Evolutionary conservation across 2,113 vertebrate genomes (phyloP), one percentile per base, ranked within the genome.

Genomic region (Mustela lutreola): DNA sequence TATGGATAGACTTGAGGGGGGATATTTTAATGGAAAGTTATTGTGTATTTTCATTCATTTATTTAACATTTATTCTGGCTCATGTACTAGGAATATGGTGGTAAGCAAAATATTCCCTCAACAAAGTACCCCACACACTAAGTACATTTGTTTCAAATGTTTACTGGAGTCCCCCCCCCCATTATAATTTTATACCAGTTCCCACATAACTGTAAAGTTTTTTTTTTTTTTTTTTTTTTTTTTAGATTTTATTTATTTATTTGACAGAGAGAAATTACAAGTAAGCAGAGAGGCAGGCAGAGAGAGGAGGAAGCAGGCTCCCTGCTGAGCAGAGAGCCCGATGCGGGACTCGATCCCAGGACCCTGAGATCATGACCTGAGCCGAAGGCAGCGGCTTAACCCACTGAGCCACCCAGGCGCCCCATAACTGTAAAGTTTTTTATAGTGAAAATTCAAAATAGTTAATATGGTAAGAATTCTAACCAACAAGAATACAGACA

Each of bases 41-140:
- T 91, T 92, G 53, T 79, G 22, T 70, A 63, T 96, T 94, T 89
- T 94, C 70, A 87, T 94, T 97, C n/a, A 70, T 53, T 93, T n/a
- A 33, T 39, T 81, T 93, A 90, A 50, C 60, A 75, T 92, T 82
- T 91, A 73, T 86, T 75, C 70, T 86, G 50, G 33, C 45, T 31
- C 79, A 94, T 45, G 5, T 65, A 76, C 28, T 87, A 24, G 56
- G 36, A 93, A 18, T 31, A 75, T 21, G 48, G 28, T 78, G 14
- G 28, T 87, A 9, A 83, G 39, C 71, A 89, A 82, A 89, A 78
- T 83, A 58, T 11, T 70, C 42, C 28, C 70, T 70, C 48, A 39
- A 39, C 70, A 80, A 85, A 62, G 5, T 50, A 63, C 53, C 63
- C 39, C 21, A 28, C 21, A 92, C 3, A 81, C 45, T 62, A 53